Conservation (phyloP, 2,797 vertebrate genomes). For the Sandelia bainsii region DNA sequence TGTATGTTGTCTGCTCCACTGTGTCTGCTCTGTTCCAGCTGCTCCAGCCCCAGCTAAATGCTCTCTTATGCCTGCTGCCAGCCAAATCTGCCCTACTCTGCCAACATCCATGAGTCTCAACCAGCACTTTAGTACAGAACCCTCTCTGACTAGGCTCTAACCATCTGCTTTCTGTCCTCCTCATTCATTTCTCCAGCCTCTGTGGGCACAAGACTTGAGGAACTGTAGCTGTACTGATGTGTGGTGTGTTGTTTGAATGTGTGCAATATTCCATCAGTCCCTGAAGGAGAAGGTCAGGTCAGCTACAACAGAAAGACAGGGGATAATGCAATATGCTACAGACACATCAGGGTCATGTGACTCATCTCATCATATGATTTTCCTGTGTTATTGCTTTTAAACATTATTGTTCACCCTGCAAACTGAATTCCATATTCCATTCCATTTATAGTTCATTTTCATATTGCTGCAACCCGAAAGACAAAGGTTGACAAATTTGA, state of each 20-base stretch:
- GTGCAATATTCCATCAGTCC: constrained; percentile 5
- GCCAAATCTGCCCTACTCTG: constrained; percentile 59
- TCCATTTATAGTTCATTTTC: not conserved
- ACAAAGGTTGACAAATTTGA: not conserved
- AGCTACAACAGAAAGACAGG: not conserved
- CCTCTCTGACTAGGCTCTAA: constrained; percentile 48
- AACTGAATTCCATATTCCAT: not conserved
- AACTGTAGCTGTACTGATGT: constrained; percentile 7
- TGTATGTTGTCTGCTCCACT: constrained; percentile 47
- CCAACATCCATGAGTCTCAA: constrained; percentile 59
- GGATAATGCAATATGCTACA: not conserved
- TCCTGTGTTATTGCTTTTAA: constrained; percentile 14
- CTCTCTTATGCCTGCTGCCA: constrained; percentile 56
- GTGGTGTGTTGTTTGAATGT: not conserved
- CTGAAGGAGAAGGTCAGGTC: constrained; percentile 1
- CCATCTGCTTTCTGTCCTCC: constrained; percentile 53
- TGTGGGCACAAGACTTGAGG: constrained; percentile 1
- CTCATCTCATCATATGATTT: not conserved
- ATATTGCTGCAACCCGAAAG: not conserved
- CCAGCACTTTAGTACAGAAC: constrained; percentile 50
- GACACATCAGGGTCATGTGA: not conserved
- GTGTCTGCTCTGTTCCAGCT: constrained; percentile 58
- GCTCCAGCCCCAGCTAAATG: constrained; percentile 59
- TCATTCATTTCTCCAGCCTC: constrained; percentile 46
- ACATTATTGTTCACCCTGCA: constrained; percentile 13